Evolutionary conservation across 2,113 vertebrate species (phyloP).

Genomic region (Melanocharis versteri): DNA sequence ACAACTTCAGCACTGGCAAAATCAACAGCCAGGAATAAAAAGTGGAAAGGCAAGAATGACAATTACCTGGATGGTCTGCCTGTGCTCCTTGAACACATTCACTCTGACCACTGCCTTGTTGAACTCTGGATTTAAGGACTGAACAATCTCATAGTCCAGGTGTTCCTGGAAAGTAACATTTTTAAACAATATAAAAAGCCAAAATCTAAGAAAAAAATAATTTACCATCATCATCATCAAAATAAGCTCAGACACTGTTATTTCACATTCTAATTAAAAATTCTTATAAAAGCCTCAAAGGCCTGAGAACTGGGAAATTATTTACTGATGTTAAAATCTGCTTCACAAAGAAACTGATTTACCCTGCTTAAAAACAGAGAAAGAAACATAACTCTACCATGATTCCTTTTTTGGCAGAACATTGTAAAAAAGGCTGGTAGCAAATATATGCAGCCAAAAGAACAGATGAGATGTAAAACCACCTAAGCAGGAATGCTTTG

Average conservation of each 20-base stretch:
- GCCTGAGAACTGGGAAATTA: neutral
- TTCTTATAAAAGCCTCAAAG: neutral
- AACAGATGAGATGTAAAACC: neutral
- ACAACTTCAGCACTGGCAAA: neutral
- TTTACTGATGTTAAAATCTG: neutral
- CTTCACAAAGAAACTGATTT: neutral
- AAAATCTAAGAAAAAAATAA: neutral
- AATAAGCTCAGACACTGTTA: neutral
- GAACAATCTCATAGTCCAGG: slow-evolving; percentile 96
- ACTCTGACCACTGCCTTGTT: slow-evolving; percentile 96
- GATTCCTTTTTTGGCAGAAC: neutral
- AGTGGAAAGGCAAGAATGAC: neutral
- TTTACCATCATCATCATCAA: neutral
- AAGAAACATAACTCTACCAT: neutral
- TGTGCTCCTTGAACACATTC: slow-evolving; percentile 95
- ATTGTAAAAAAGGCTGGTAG: neutral
- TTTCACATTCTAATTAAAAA: neutral
- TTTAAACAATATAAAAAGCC: neutral
- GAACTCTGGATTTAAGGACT: slow-evolving; percentile 97
- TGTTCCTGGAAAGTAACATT: slow-evolving; percentile 80
- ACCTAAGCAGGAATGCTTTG: neutral
- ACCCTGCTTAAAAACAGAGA: neutral
- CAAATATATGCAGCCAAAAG: neutral
- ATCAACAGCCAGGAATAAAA: neutral
- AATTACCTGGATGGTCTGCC: slow-evolving; percentile 95